Percentiles rank a stretch among this genome's conserved stretches.
Evolutionary conservation across 2,797 vertebrate genomes (phyloP).

Genomic region (Smutsia gigantea): DNA sequence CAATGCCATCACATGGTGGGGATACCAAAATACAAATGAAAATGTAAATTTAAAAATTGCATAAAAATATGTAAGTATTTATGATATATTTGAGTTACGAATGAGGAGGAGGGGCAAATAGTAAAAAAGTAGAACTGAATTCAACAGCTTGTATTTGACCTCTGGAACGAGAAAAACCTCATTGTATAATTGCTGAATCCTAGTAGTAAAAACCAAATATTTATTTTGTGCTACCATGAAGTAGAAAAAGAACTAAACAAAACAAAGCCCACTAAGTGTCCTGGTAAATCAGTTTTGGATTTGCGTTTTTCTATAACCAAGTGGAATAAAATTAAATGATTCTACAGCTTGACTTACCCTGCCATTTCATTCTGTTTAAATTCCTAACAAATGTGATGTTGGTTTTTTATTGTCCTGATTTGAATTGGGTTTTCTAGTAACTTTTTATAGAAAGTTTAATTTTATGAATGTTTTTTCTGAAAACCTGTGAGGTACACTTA

Average conservation of each 20-base stretch:
- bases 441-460: slow-evolving; percentile 76
- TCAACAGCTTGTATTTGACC: slow-evolving; percentile 1
- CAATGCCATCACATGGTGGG: background rate
- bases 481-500: slow-evolving; percentile 49
- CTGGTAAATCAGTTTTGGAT: slow-evolving; percentile 21
- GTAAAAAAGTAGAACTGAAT: background rate
- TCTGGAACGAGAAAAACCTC: background rate
- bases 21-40: background rate
- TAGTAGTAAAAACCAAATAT: slow-evolving; percentile 21
- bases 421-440: slow-evolving; percentile 58
- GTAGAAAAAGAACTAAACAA: slow-evolving; percentile 43
- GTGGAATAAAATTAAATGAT: background rate
- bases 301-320: slow-evolving; percentile 12
- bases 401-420: slow-evolving; percentile 59
- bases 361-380: slow-evolving; percentile 58
- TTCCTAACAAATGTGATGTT: slow-evolving; percentile 70
- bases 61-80: background rate
- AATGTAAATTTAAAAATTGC: slow-evolving; percentile 28
- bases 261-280: background rate
- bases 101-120: background rate
- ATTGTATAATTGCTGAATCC: slow-evolving; percentile 29
- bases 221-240: slow-evolving; percentile 45
- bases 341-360: slow-evolving; percentile 33
- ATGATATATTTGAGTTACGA: background rate
- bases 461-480: slow-evolving; percentile 68